Percentiles rank a stretch among this genome's conserved stretches.
Evolutionary conservation across 2,888 invertebrate species (phyloP).

Genomic region (Petrolisthes manimaculis): DNA sequence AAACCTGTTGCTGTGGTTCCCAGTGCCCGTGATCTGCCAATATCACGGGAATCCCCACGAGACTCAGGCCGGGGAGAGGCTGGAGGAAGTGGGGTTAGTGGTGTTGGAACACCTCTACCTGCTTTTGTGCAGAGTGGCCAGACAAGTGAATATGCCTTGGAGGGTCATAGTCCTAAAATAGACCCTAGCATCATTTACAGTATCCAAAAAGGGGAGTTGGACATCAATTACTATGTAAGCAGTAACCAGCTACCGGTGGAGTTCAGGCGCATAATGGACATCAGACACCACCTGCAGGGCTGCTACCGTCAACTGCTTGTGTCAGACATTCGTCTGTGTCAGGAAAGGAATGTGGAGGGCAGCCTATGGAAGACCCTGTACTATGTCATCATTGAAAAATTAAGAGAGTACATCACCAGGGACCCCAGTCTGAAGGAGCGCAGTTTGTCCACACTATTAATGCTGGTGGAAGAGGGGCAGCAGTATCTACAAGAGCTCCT

Average conservation of each 20-base stretch:
- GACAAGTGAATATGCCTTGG: conserved; percentile 33
- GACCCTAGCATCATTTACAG: conserved; percentile 57
- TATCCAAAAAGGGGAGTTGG: conserved; percentile 62
- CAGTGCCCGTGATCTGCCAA: conserved; percentile 56
- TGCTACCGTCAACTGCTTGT: conserved; percentile 60
- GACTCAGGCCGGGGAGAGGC: conserved; percentile 67
- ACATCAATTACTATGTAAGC: conserved; percentile 64
- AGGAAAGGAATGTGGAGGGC: conserved; percentile 62
- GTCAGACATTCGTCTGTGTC: conserved; percentile 62
- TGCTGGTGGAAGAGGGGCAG: conserved; percentile 64
- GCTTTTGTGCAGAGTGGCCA: conserved; percentile 9
- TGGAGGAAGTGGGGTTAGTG: conserved; percentile 65
- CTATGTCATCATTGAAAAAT: conserved; percentile 69
- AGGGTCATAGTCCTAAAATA: conserved; percentile 45
- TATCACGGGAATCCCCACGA: conserved; percentile 24
- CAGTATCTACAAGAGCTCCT: conserved; percentile 53
- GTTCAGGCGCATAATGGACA: conserved; percentile 65
- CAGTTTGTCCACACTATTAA: conserved; percentile 60
- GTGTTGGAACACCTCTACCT: conserved; percentile 67
- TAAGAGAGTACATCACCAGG: conserved; percentile 56
- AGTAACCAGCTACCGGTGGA: conserved; percentile 65
- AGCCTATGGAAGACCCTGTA: conserved; percentile 63
- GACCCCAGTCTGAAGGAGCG: conserved; percentile 58
- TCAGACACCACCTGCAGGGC: conserved; percentile 59
- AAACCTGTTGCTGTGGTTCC: conserved; percentile 61